Base-by-base conservation (phyloP, 2,113 vertebrate genomes). In the Antechinus flavipes region DNA sequence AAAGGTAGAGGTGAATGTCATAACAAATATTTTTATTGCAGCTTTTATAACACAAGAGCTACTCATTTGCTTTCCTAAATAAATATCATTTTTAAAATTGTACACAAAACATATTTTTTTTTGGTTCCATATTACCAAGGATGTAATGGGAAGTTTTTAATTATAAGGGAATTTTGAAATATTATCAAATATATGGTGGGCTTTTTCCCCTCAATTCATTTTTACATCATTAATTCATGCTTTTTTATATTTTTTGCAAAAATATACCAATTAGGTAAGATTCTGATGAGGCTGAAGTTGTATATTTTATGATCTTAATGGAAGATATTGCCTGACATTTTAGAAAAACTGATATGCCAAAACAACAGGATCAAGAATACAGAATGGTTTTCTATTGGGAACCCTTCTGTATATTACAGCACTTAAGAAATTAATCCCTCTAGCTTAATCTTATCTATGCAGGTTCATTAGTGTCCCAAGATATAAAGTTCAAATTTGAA, bases 401-500 rank as follows among this genome's bases (percentile, higher is more conserved):
- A 50, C 1, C 68, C 90, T 93, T 95, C 42, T 93, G 47, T 89
- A 68, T 91, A 90, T 96, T 94, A 92, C 54, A 93, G 9, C 94
- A 26, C 76, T 11, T 54, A 68, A 26, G 23, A 95, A 95, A 97
- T 95, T 97, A 96, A 95, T 97, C 46, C 11, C 47, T 91, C 25
- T 24, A 91, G 52, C 35, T 96, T 94, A 94, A 93, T 95, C 93
- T 91, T 61, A 49, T 94, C 27, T 94, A n/a, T 2, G 49, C 84
- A 14, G n/a, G n/a, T 89, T 96, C 52, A 91, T 95, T 96, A 93
- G 94, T 95, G 93, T 54, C 94, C 52, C 26, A 94, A 95, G 58
- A 89, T 95, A 93, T 76, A 92, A 94, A 95, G 68, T 96, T 97
- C 49, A 94, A 93, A 96, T 94, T 96, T 94, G 95, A 96, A 96